Evolutionary conservation across 2,113 vertebrate species (phyloP).

Genomic region (Chaetorhynchus papuensis): DNA sequence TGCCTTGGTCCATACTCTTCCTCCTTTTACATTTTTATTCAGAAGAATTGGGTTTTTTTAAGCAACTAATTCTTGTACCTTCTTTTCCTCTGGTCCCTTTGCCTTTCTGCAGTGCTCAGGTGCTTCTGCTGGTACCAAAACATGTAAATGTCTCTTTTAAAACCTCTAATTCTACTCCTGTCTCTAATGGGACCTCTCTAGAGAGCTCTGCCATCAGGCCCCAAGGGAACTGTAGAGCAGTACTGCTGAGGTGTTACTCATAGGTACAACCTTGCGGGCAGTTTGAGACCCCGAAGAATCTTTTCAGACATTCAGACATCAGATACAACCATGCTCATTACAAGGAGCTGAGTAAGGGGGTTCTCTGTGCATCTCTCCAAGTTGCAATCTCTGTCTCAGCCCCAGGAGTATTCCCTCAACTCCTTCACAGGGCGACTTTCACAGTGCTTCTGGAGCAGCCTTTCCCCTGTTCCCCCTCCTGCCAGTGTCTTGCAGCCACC

Average conservation of each 20-base stretch:
- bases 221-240: background rate
- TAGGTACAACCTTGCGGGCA: background rate
- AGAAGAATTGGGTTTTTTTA: background rate
- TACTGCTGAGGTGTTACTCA: fast-evolving
- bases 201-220: background rate
- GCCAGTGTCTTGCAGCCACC: background rate
- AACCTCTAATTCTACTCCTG: background rate
- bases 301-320: background rate
- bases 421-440: background rate
- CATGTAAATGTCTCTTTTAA: background rate
- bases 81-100: background rate
- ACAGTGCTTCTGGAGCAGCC: background rate
- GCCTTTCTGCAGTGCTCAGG: background rate
- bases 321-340: background rate
- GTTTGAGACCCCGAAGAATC: background rate
- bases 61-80: background rate
- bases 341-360: background rate
- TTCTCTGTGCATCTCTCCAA: background rate
- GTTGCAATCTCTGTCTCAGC: background rate
- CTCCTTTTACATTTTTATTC: background rate
- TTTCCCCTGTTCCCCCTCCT: background rate
- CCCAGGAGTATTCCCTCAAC: background rate
- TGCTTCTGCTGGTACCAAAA: background rate
- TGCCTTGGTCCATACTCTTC: background rate
- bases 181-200: background rate